Percentiles rank a stretch among this genome's conserved stretches.
Conservation (phyloP, 2,797 vertebrate species). For the Acanthornis magna region DNA sequence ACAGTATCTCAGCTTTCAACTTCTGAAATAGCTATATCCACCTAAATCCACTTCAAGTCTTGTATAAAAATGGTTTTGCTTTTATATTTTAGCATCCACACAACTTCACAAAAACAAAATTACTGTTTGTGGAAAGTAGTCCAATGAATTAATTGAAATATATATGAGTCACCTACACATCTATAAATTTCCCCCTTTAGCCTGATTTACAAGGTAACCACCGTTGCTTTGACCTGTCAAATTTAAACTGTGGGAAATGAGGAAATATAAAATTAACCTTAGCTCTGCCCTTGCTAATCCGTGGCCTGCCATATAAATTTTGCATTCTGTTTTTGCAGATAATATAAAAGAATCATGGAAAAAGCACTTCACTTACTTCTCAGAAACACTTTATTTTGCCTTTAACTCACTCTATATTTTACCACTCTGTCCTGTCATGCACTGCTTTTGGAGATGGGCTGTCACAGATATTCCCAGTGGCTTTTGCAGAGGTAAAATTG, state of each 20-base stretch:
- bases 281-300: neutral
- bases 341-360: neutral
- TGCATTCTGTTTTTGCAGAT: neutral
- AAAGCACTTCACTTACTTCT: neutral
- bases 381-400: neutral
- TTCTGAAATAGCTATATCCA: neutral
- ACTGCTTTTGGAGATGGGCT: constrained; percentile 18
- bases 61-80: neutral
- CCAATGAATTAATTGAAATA: neutral
- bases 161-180: neutral
- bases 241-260: neutral
- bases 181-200: neutral
- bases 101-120: neutral
- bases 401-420: neutral
- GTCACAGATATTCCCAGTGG: constrained; percentile 53
- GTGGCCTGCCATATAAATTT: neutral
- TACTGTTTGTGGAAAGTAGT: neutral
- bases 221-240: neutral
- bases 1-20: neutral
- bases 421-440: neutral
- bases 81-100: neutral
- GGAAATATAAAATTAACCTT: neutral
- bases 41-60: neutral
- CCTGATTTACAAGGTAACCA: neutral
- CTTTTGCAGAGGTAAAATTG: constrained; percentile 17